These are phyloP conservation scores for Coturnix japonica DNA, from an alignment of 2,113 vertebrate genomes.

Conservation along the genomic window DNA sequence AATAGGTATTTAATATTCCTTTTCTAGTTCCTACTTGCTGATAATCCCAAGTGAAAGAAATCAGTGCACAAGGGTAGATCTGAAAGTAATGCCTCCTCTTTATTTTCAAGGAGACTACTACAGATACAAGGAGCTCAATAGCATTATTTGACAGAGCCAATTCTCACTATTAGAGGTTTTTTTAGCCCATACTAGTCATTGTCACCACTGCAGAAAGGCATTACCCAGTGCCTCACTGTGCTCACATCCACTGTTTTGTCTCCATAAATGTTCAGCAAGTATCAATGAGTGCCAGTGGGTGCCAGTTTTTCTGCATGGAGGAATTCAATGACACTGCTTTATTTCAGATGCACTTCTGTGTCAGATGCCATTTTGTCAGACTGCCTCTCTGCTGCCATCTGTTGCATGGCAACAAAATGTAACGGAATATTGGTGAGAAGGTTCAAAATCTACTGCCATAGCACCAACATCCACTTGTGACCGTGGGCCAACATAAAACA, in stretches of 20 bases:
- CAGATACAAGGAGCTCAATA: background rate
- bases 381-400: too few species aligned
- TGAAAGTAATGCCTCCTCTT: background rate
- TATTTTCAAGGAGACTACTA: background rate
- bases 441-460: background rate
- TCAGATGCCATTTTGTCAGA: too few species aligned
- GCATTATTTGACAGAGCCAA: too few species aligned
- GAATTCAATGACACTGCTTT: background rate
- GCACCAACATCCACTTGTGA: background rate
- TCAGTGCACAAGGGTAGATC: background rate
- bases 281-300: background rate
- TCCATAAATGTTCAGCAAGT: background rate
- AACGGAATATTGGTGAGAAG: background rate
- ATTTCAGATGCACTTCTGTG: background rate
- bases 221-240: too few species aligned
- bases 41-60: slow-evolving; percentile 35
- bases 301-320: background rate
- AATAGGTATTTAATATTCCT: slow-evolving; percentile 10
- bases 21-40: slow-evolving; percentile 12
- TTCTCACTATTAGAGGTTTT: too few species aligned
- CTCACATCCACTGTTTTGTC: background rate
- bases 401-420: too few species aligned
- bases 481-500: background rate
- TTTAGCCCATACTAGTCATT: background rate
- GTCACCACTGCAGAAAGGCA: background rate